These are phyloP conservation scores for Hyperopisus bebe DNA, from an alignment of 2,113 vertebrate species.

Conservation along the genomic window DNA sequence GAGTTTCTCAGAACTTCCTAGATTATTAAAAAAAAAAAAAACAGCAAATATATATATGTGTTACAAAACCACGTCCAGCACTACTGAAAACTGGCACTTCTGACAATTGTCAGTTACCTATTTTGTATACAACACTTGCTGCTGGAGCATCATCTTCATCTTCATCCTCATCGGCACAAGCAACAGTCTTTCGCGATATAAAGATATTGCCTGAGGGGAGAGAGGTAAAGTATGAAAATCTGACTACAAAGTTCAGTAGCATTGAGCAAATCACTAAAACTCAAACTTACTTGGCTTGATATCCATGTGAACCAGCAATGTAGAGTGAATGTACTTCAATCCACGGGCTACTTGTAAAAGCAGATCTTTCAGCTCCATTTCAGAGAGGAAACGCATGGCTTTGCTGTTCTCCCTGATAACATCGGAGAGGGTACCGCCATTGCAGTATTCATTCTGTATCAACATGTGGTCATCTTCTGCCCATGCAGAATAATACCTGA, in stretches of 20 bases:
- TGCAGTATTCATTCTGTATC: constrained; percentile 98
- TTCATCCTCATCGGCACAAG: constrained; percentile 68
- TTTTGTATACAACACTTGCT: constrained; percentile 85
- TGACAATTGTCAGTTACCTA: constrained; percentile 61
- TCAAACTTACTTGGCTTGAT: constrained; percentile 91
- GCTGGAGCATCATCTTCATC: constrained; percentile 73
- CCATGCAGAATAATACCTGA: constrained; percentile 96
- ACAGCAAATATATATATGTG: too few relatives aligned
- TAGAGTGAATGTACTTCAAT: constrained; percentile 92
- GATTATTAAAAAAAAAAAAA: neutral
- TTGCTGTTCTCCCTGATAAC: constrained; percentile 83
- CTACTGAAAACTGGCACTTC: neutral
- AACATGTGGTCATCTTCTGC: constrained; percentile 99
- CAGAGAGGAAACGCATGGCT: constrained; percentile 73
- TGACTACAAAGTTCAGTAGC: neutral
- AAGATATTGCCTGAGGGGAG: constrained; percentile 85
- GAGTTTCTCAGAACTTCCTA: neutral
- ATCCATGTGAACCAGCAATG: constrained; percentile 95
- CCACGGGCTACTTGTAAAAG: constrained; percentile 86
- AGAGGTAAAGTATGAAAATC: neutral
- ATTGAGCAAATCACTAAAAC: neutral
- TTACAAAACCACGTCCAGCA: neutral
- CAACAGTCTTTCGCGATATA: constrained; percentile 77
- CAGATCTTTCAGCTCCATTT: constrained; percentile 84
- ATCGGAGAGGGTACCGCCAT: constrained; percentile 90